These are phyloP conservation scores for Albula glossodonta DNA, from an alignment of 2,113 vertebrate species.

Conservation along the genomic window DNA sequence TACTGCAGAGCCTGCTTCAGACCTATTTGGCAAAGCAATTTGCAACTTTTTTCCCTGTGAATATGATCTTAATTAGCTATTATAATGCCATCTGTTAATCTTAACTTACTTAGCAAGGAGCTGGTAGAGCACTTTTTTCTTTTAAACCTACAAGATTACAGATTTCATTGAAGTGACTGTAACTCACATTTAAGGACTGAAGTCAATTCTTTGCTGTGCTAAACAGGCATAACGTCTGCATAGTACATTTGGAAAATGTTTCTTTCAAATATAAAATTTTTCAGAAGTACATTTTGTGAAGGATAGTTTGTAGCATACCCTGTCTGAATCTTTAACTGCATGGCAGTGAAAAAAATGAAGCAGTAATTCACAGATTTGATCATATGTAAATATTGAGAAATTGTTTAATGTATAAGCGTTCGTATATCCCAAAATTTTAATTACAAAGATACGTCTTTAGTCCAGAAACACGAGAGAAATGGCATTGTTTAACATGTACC, in stretches of 20 bases:
- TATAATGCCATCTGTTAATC: constrained; percentile 52
- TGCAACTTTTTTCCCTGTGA: constrained; percentile 5
- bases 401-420: no score
- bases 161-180: constrained; percentile 82
- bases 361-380: no score
- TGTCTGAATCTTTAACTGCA: no score
- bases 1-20: not conserved
- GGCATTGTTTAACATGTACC: not conserved
- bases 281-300: no score
- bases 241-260: constrained; percentile 16
- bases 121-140: constrained; percentile 81
- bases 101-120: constrained; percentile 72
- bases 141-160: constrained; percentile 85
- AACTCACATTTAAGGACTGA: constrained; percentile 85
- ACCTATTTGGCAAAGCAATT: constrained; percentile 15
- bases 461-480: not conserved
- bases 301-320: no score
- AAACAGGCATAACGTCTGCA: constrained; percentile 85
- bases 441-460: no score
- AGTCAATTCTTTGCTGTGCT: constrained; percentile 88
- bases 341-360: no score
- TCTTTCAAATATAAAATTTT: no score
- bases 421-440: no score
- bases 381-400: no score
- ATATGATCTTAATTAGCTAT: constrained; percentile 70